Conservation (phyloP, 2,797 vertebrate genomes). For the Tolypeutes matacus region DNA sequence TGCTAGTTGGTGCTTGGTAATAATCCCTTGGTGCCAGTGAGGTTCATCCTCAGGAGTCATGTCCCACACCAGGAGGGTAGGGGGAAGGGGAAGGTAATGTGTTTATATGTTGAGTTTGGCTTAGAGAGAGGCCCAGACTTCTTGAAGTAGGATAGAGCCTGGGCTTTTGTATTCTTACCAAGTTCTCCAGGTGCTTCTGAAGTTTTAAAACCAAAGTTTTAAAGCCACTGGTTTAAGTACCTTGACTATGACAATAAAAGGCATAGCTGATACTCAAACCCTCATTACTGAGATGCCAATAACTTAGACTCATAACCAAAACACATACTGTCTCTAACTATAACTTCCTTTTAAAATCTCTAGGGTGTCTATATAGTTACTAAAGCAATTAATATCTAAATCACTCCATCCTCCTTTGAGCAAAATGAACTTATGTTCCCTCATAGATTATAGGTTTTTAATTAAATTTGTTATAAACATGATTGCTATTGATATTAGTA, state of each 20-base stretch:
- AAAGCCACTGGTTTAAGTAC: background rate
- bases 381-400: background rate
- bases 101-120: too few relatives aligned
- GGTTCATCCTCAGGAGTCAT: too few relatives aligned
- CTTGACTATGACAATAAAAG: background rate
- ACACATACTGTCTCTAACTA: background rate
- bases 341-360: background rate
- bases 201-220: background rate
- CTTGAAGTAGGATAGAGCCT: background rate
- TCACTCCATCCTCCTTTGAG: background rate
- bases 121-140: background rate
- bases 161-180: background rate
- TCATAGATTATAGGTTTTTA: background rate
- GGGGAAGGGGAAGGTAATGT: too few relatives aligned
- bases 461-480: background rate
- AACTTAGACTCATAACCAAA: background rate
- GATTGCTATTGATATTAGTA: background rate
- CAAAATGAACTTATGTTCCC: background rate
- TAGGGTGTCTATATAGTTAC: background rate
- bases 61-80: too few relatives aligned
- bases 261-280: background rate
- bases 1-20: too few relatives aligned
- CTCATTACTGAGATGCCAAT: background rate
- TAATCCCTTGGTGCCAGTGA: too few relatives aligned
- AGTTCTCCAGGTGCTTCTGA: background rate